These are phyloP conservation scores for Clostera curtula DNA, from an alignment of 2,888 invertebrate genomes.

Conservation along the genomic window DNA sequence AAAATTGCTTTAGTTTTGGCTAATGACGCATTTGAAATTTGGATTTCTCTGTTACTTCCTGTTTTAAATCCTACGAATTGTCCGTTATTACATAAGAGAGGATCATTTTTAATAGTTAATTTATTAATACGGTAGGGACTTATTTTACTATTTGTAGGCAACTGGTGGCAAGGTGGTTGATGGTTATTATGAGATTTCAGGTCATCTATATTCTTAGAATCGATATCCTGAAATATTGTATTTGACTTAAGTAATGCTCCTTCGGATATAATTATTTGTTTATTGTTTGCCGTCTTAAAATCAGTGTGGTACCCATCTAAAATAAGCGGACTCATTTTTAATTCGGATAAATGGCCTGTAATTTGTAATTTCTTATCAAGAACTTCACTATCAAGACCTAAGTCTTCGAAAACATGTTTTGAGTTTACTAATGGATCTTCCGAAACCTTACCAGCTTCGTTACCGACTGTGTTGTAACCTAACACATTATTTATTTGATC, in stretches of 20 bases:
- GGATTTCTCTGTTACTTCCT: slow-evolving; percentile 7
- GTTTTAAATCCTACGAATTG: slow-evolving; percentile 15
- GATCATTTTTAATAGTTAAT: too few relatives aligned
- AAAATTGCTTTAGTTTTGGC: slow-evolving; percentile 9
- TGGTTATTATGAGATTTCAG: too few relatives aligned
- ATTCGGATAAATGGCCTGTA: too few relatives aligned
- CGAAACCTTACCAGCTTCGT: slow-evolving; percentile 33
- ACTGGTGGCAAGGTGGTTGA: too few relatives aligned
- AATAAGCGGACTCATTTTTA: too few relatives aligned
- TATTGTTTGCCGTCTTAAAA: slow-evolving; percentile 54
- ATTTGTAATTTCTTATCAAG: slow-evolving; percentile 19
- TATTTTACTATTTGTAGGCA: too few relatives aligned
- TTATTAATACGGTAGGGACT: too few relatives aligned
- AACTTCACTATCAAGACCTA: slow-evolving; percentile 22
- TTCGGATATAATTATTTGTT: slow-evolving; percentile 38
- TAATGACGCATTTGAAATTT: slow-evolving; percentile 6
- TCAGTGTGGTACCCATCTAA: too few relatives aligned
- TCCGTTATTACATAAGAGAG: too few relatives aligned
- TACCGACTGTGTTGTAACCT: slow-evolving; percentile 40
- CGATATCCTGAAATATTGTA: slow-evolving; percentile 30
- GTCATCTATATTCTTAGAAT: too few relatives aligned
- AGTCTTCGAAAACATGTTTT: slow-evolving; percentile 22
- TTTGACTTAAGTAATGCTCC: slow-evolving; percentile 31
- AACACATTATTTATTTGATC: slow-evolving; percentile 3
- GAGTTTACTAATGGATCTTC: slow-evolving; percentile 21